A percentile compares a stretch with the other conserved stretches of the same genome.
Evolutionary conservation across 2,888 invertebrate genomes (phyloP).

Genomic region (Idaea straminata): DNA sequence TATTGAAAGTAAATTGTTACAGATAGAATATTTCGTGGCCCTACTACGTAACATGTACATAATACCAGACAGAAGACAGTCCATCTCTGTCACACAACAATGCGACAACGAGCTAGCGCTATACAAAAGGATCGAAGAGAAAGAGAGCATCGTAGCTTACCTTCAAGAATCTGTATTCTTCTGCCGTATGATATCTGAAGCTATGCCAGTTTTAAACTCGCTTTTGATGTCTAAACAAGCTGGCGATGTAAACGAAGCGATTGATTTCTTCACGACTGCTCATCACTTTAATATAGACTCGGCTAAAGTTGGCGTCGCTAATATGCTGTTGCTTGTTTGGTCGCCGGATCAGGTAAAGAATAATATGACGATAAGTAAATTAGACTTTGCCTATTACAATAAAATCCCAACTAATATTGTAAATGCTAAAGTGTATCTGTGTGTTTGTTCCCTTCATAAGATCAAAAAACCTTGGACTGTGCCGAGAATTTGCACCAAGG

Average conservation of each 20-base stretch:
- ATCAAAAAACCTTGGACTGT: no score
- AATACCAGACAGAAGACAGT: conserved; percentile 57
- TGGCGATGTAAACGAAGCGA: conserved; percentile 92
- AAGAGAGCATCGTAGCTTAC: conserved; percentile 85
- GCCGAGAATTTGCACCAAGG: no score
- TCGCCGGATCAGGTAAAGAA: conserved; percentile 84
- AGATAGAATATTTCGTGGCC: conserved; percentile 72
- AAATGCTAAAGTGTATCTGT: no score
- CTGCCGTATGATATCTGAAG: conserved; percentile 64
- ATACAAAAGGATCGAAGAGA: conserved; percentile 78
- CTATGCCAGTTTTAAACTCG: conserved; percentile 82
- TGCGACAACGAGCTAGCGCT: conserved; percentile 68
- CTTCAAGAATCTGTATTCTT: conserved; percentile 83
- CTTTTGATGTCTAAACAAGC: conserved; percentile 86
- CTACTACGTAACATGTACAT: conserved; percentile 67
- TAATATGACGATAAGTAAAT: neutral
- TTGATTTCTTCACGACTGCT: conserved; percentile 92
- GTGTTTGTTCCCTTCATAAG: no score
- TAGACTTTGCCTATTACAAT: no score
- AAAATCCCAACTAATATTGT: no score
- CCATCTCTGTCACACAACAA: conserved; percentile 55
- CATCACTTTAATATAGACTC: conserved; percentile 88
- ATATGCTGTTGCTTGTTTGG: conserved; percentile 89
- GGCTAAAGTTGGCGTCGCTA: conserved; percentile 84
- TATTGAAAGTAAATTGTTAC: conserved; percentile 26